Conservation (phyloP, 2,113 vertebrate genomes). For the Hemiscyllium ocellatum region DNA sequence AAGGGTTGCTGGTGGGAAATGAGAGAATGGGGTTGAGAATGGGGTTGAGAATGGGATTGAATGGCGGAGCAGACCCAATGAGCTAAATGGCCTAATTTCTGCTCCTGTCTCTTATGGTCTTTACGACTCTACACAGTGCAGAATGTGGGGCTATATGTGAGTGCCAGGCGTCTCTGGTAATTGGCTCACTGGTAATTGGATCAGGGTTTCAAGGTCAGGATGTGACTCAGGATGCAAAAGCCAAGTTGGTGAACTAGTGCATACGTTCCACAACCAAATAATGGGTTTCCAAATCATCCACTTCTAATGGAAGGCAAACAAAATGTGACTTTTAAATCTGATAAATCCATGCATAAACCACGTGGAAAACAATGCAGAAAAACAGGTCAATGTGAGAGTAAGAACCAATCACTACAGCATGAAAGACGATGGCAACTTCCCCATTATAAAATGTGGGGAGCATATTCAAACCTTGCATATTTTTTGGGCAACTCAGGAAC, state of each 20-base stretch:
- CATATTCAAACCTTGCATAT: background rate
- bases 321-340: background rate
- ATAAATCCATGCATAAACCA: background rate
- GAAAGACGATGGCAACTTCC: background rate
- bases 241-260: background rate
- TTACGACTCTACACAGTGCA: background rate
- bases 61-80: too few relatives aligned
- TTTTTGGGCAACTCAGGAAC: too few relatives aligned
- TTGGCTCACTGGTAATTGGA: background rate
- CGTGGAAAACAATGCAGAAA: background rate
- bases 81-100: too few relatives aligned
- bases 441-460: background rate
- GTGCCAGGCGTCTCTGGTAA: background rate
- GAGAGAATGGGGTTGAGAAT: too few relatives aligned
- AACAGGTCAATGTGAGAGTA: background rate
- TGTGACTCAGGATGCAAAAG: background rate
- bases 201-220: background rate
- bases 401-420: background rate
- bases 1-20: too few relatives aligned
- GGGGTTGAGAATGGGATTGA: too few relatives aligned
- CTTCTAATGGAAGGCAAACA: background rate
- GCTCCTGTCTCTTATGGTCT: too few relatives aligned
- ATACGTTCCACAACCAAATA: background rate
- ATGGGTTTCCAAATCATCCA: background rate
- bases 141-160: background rate